Base-by-base conservation (phyloP, 2,888 invertebrate species). In the Microctonus brassicae region DNA sequence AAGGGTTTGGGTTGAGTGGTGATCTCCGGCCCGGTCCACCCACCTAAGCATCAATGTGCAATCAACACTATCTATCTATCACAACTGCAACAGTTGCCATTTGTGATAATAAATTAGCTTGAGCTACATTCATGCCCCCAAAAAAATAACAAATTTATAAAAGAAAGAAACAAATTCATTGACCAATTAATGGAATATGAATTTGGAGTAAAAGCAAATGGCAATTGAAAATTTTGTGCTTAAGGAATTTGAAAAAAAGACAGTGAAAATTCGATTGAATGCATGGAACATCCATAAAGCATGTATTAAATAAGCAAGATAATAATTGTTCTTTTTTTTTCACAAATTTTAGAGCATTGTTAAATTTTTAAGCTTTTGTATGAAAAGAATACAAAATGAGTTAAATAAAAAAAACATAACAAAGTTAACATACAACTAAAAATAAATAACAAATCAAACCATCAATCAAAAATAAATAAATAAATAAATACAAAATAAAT, bases 51-150 rank as follows among this genome's bases (percentile, higher is more conserved):
- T 86, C 82, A 87, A 87, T 87, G 87, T 86, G 82, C 81, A 84
- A 88, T 88, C 88, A 88, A 88, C 84, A 87, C 88, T 88, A 88
- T 88, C 88, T 88, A 88, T 88, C 81, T 88, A 88, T 88, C 88
- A 87, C 88, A 87, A 82, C 83, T 82, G 82, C 81, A 75, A 67
- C 71, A 68, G 79, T 78, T 80, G 80, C 82, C 74, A 79, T 79
- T 76, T 84, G 86, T 86, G 87, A 87, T 87, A 86, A 86, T 86
- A 86, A 86, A 87, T 87, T 78, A 87, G 86, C 86, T 87, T 87
- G 86, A 87, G 83, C 87, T 87, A 87, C 86, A 86, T 87, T 83
- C 83, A 87, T 86, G 87, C 87, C 81, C 86, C 80, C 84, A 82
- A 81, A 79, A 76, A 79, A 77, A 78, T 77, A 74, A 80, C 47